Evolutionary conservation across 2,113 vertebrate genomes (phyloP).

Genomic region (Daboia siamensis): DNA sequence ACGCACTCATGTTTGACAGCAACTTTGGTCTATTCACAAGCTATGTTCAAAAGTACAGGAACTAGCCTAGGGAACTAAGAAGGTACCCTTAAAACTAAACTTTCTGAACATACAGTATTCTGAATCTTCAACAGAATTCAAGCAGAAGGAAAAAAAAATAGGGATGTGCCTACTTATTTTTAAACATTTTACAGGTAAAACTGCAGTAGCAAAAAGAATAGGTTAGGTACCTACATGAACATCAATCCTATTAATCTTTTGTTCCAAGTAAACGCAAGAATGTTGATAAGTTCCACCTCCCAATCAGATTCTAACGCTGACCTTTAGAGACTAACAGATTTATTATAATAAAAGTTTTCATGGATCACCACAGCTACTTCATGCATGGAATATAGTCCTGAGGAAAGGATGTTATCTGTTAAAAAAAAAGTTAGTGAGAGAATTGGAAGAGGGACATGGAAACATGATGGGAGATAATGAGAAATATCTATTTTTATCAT

Average conservation of each 20-base stretch:
- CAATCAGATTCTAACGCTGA: neutral
- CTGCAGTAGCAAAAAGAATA: neutral
- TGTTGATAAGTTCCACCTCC: neutral
- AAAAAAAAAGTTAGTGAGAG: neutral
- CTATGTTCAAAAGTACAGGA: neutral
- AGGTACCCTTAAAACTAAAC: neutral
- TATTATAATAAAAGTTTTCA: neutral
- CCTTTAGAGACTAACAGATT: neutral
- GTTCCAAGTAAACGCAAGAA: neutral
- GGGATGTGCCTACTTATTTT: neutral
- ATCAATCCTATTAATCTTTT: neutral
- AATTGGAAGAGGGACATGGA: neutral
- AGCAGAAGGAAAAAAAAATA: neutral
- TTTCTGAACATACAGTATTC: neutral
- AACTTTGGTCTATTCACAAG: neutral
- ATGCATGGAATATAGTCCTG: neutral
- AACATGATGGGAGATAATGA: neutral
- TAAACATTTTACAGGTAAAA: neutral
- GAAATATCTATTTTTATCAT: neutral
- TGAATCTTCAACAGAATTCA: neutral
- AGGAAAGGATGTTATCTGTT: neutral
- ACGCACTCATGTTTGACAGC: neutral
- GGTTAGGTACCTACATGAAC: neutral
- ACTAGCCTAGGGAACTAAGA: neutral
- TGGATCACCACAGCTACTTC: neutral